Evolutionary conservation across 2,113 vertebrate genomes (phyloP).

Genomic region (Thamnaconus septentrionalis): DNA sequence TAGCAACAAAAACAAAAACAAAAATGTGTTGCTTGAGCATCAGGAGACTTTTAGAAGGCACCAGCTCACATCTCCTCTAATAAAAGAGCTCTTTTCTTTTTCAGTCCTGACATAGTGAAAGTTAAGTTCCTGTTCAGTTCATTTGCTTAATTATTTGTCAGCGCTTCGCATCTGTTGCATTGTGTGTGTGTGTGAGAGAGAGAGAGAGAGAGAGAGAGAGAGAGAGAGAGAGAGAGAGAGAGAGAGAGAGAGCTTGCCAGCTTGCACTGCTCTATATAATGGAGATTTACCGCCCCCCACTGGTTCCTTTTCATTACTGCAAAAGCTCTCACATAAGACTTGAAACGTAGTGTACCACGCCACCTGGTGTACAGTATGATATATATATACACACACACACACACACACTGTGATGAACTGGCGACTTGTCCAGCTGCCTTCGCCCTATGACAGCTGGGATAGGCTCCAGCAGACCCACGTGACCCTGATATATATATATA

Average conservation of each 20-base stretch:
- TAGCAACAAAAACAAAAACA: not conserved
- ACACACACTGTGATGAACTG: too few species aligned
- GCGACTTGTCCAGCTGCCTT: too few species aligned
- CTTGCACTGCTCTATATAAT: slow-evolving; percentile 1
- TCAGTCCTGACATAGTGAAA: not conserved
- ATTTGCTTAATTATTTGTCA: slow-evolving; percentile 46
- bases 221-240: slow-evolving; percentile 13
- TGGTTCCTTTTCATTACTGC: slow-evolving; percentile 21
- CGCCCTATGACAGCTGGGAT: too few species aligned
- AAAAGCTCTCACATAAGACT: not conserved
- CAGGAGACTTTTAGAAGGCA: not conserved
- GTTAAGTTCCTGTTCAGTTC: slow-evolving; percentile 40
- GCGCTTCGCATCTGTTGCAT: slow-evolving; percentile 26
- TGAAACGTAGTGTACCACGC: slow-evolving; percentile 26
- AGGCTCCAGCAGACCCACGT: too few species aligned
- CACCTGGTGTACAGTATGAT: slow-evolving; percentile 46
- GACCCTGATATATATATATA: not conserved
- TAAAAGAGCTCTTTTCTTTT: slow-evolving; percentile 9
- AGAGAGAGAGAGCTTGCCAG: slow-evolving; percentile 38
- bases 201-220: slow-evolving; percentile 7
- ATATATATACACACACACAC: not conserved
- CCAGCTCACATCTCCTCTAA: slow-evolving; percentile 18
- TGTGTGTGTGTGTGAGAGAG: slow-evolving; percentile 14
- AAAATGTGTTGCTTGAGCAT: slow-evolving; percentile 2
- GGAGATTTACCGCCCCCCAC: slow-evolving; percentile 58